These are phyloP conservation scores for Noctua pronuba DNA, from an alignment of 2,888 invertebrate species.

Conservation along the genomic window DNA sequence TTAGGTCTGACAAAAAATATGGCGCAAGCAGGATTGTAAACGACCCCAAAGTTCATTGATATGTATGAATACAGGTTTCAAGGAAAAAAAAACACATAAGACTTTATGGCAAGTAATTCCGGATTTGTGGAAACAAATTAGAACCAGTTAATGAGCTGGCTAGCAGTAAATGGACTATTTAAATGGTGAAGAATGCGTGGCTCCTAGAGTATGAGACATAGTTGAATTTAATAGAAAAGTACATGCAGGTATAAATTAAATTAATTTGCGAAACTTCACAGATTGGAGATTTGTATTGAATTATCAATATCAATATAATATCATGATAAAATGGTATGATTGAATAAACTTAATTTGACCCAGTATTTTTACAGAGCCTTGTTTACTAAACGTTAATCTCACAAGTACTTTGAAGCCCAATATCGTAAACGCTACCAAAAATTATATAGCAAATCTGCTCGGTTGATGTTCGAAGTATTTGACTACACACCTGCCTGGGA, in stretches of 20 bases:
- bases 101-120: constrained; percentile 35
- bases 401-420: not conserved
- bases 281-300: not conserved
- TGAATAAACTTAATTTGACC: not conserved
- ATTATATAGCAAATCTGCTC: constrained; percentile 9
- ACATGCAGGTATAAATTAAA: not conserved
- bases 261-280: not conserved
- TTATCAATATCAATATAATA: not conserved
- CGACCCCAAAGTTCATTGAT: constrained; percentile 10
- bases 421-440: constrained; percentile 29
- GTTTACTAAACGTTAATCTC: not conserved
- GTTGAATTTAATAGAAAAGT: not conserved
- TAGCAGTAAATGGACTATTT: constrained; percentile 16
- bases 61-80: constrained; percentile 23
- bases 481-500: constrained; percentile 38
- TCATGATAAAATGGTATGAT: not conserved
- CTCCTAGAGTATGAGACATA: not conserved
- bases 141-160: constrained; percentile 26
- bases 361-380: not conserved
- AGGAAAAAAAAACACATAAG: not conserved
- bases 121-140: constrained; percentile 27
- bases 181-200: not conserved
- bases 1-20: not conserved
- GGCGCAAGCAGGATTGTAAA: not conserved
- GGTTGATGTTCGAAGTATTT: constrained; percentile 41